Conservation (phyloP, 2,113 vertebrate genomes). For the Labrus mixtus region DNA sequence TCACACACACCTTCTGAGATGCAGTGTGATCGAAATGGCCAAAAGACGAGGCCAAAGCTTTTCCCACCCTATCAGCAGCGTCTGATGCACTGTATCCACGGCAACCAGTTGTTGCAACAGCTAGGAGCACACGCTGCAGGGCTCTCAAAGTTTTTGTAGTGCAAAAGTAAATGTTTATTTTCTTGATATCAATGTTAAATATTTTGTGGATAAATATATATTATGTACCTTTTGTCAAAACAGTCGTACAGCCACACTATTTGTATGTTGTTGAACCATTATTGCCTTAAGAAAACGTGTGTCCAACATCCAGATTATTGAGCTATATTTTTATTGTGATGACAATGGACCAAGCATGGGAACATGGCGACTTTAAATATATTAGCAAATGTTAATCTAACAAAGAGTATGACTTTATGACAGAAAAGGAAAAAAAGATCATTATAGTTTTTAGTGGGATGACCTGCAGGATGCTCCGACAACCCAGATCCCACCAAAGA, state of each 20-base stretch:
- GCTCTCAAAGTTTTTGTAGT: conserved; percentile 48
- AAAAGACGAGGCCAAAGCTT: conserved; percentile 27
- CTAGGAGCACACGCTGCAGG: conserved; percentile 26
- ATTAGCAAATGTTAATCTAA: conserved; percentile 9
- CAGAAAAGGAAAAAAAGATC: background rate
- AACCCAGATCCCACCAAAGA: conserved; percentile 52
- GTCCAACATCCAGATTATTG: conserved; percentile 41
- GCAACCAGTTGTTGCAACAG: conserved; percentile 33
- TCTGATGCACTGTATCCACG: conserved; percentile 23
- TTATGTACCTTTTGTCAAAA: conserved; percentile 50
- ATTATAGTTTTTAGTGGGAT: background rate
- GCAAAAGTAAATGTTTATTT: conserved; percentile 54
- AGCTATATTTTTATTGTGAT: conserved; percentile 58
- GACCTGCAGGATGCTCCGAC: conserved; percentile 25
- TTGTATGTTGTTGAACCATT: conserved; percentile 61
- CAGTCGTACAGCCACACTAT: conserved; percentile 45
- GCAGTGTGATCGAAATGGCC: conserved; percentile 11
- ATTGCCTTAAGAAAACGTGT: conserved; percentile 68
- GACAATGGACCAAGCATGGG: conserved; percentile 38
- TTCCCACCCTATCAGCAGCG: conserved; percentile 26
- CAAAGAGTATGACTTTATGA: background rate
- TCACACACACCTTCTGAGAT: background rate
- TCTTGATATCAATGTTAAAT: conserved; percentile 37
- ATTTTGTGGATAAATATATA: conserved; percentile 49
- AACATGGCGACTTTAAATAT: conserved; percentile 33